phyloP scores from a whole-genome alignment of 2,888 invertebrate genomes.

The Camptogramma bilineatum region DNA sequence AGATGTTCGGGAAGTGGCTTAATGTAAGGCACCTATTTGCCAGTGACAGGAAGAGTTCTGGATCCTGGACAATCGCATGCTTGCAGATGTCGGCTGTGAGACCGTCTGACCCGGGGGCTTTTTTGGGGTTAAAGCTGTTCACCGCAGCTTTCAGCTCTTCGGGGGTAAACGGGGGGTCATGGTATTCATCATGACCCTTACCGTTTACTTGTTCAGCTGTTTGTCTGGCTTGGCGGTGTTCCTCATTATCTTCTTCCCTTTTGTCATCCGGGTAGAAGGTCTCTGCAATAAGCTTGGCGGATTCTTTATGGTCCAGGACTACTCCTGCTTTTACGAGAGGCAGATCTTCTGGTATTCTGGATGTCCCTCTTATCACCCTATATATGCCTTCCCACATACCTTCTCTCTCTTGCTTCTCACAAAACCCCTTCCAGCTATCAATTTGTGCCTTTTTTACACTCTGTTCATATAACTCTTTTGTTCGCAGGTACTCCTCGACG shows the following conservation, averaged over 20 bases:
- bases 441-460: slow-evolving; percentile 22
- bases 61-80: slow-evolving; percentile 35
- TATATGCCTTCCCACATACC: too few species aligned
- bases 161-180: slow-evolving; percentile 36
- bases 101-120: slow-evolving; percentile 32
- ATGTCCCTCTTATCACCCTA: slow-evolving; percentile 6
- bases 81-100: slow-evolving; percentile 24
- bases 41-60: slow-evolving; percentile 10
- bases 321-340: background rate
- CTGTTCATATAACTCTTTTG: background rate
- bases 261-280: slow-evolving; percentile 29
- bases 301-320: background rate
- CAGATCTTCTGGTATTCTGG: slow-evolving; percentile 5
- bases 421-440: slow-evolving; percentile 37
- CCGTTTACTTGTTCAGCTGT: slow-evolving; percentile 15
- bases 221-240: slow-evolving; percentile 14
- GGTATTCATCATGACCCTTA: background rate
- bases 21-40: slow-evolving; percentile 34
- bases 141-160: slow-evolving; percentile 16
- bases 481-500: slow-evolving; percentile 1
- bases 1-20: slow-evolving; percentile 27
- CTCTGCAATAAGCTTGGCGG: slow-evolving; percentile 7
- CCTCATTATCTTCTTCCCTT: slow-evolving; percentile 4
- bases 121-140: slow-evolving; percentile 34
- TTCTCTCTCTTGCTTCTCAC: slow-evolving; percentile 27